Conservation (phyloP, 2,888 invertebrate species). For the Leucoma salicis region DNA sequence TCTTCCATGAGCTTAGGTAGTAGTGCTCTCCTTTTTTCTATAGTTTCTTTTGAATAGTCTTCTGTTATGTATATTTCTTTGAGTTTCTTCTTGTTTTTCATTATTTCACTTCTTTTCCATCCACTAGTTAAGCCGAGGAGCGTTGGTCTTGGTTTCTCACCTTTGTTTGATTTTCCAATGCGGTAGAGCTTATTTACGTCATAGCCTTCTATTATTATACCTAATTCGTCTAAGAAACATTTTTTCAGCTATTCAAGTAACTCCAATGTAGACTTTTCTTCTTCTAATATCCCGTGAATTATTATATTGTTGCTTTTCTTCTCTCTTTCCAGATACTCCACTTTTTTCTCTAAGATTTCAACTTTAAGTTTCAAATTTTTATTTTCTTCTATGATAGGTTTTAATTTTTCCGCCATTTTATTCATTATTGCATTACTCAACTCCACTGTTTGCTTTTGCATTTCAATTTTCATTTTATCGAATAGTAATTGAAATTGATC, state of each 20-base stretch:
- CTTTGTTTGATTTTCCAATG: background rate
- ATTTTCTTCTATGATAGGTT: background rate
- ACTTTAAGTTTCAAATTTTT: background rate
- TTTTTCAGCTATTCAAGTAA: background rate
- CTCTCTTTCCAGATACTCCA: background rate
- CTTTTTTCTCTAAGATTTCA: conserved; percentile 1
- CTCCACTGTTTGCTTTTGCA: background rate
- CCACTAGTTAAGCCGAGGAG: background rate
- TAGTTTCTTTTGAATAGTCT: conserved; percentile 23
- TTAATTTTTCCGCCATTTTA: background rate
- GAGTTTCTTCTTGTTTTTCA: conserved; percentile 16
- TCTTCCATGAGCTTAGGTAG: conserved; percentile 19
- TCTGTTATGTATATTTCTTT: conserved; percentile 20
- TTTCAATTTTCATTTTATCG: background rate
- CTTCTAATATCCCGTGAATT: background rate
- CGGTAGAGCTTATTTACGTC: background rate
- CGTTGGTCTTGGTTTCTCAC: background rate
- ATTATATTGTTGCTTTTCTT: background rate
- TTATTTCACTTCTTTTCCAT: conserved; percentile 4
- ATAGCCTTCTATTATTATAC: background rate
- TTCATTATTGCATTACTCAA: background rate
- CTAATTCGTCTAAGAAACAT: background rate
- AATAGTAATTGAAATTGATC: background rate
- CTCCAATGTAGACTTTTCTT: background rate
- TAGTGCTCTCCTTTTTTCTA: conserved; percentile 20